These are phyloP conservation scores for Enteromius mattozi DNA, from an alignment of 2,797 vertebrate genomes.

Conservation along the genomic window DNA sequence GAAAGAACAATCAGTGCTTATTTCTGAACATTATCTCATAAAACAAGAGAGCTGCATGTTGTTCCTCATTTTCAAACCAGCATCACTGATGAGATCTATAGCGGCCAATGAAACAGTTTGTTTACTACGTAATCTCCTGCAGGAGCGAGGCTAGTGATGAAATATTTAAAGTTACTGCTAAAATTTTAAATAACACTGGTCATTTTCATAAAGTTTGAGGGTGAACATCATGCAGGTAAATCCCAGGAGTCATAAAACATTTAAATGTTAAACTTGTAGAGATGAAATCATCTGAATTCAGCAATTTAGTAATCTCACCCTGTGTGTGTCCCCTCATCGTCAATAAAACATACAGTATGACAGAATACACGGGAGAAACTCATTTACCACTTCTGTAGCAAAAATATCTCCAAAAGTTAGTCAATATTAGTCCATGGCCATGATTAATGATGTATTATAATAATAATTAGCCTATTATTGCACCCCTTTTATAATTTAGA, in stretches of 20 bases:
- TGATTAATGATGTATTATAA: background rate
- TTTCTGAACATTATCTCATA: constrained; percentile 7
- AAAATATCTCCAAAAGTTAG: too few relatives aligned
- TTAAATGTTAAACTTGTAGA: background rate
- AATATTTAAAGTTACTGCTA: constrained; percentile 4
- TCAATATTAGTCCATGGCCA: too few relatives aligned
- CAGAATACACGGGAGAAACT: constrained; percentile 25
- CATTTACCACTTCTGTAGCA: background rate
- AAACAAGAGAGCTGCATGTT: background rate
- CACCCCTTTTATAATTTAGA: too few relatives aligned
- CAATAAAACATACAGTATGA: constrained; percentile 26
- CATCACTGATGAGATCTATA: background rate
- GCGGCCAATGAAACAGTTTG: background rate
- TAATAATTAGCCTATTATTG: background rate
- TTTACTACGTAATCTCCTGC: constrained; percentile 17
- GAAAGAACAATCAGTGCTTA: constrained; percentile 7
- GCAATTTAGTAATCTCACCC: background rate
- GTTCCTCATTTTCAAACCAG: background rate
- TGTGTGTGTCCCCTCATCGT: background rate
- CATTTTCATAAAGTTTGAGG: background rate
- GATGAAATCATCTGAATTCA: constrained; percentile 20
- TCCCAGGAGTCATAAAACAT: constrained; percentile 25
- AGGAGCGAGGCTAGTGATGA: background rate
- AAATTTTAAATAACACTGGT: background rate
- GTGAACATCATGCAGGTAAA: background rate